A percentile compares a stretch with the other conserved stretches of the same genome.
These are phyloP conservation scores for Virgularia gustaviana DNA, from an alignment of 92 coral and sea anemone genomes.

Conservation along the genomic window DNA sequence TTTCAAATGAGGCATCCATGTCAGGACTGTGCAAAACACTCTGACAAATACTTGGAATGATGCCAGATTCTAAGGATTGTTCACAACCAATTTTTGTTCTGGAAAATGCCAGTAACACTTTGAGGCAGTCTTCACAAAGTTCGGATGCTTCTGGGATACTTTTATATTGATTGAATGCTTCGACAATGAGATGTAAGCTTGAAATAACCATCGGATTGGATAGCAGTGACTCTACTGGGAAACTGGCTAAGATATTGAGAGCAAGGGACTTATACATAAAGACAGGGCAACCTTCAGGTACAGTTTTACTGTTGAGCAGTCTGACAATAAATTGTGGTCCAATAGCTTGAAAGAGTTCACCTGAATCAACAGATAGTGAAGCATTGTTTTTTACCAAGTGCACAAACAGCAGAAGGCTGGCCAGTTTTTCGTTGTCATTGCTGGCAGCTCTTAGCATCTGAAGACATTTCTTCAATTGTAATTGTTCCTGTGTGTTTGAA, in stretches of 20 bases:
- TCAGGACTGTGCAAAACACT: constrained; percentile 9
- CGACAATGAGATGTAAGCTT: constrained; percentile 56
- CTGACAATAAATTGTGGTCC: constrained; percentile 77
- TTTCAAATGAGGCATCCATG: constrained; percentile 30
- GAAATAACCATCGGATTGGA: constrained; percentile 67
- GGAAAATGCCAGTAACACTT: constrained; percentile 63
- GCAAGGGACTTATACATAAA: constrained; percentile 69
- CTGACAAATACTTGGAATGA: constrained; percentile 44
- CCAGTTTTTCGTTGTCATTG: constrained; percentile 84
- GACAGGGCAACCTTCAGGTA: constrained; percentile 61
- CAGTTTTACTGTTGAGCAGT: constrained; percentile 56
- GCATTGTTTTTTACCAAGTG: constrained; percentile 66
- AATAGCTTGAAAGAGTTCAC: constrained; percentile 66
- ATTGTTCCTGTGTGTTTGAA: neutral
- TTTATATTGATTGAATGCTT: constrained; percentile 26
- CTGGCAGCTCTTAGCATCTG: constrained; percentile 59
- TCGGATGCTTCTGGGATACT: constrained; percentile 9
- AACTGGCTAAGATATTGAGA: constrained; percentile 76
- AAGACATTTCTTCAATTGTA: constrained; percentile 70
- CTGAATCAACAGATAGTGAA: constrained; percentile 53
- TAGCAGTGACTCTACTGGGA: constrained; percentile 69
- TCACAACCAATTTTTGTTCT: constrained; percentile 54
- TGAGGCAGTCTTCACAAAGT: constrained; percentile 49
- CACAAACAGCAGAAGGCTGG: constrained; percentile 71
- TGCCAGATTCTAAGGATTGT: constrained; percentile 39